Conservation (phyloP, 2,888 invertebrate genomes). For the Habrosyne pyritoides region DNA sequence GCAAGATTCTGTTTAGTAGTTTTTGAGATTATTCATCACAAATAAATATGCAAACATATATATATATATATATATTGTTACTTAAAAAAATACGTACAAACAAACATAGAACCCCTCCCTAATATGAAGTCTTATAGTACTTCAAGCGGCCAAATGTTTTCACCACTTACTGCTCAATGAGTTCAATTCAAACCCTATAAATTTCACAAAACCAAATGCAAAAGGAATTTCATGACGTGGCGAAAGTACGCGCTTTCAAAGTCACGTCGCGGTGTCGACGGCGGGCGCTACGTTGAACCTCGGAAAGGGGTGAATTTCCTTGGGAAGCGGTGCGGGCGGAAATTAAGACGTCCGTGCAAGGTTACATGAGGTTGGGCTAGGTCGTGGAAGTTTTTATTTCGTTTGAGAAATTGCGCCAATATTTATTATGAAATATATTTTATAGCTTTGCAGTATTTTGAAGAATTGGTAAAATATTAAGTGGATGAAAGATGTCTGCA, state of each 20-base stretch:
- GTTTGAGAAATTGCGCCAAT: slow-evolving; percentile 23
- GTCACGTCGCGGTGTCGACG: slow-evolving; percentile 16
- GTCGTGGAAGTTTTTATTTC: slow-evolving; percentile 18
- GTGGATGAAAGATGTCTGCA: too few species aligned
- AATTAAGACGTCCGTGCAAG: slow-evolving; percentile 41
- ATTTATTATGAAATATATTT: too few species aligned
- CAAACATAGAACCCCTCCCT: too few species aligned
- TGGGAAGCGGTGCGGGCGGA: slow-evolving; percentile 30
- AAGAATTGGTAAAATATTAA: too few species aligned
- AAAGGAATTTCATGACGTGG: slow-evolving; percentile 11
- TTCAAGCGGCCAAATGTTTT: background rate
- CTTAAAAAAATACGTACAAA: too few species aligned
- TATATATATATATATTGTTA: too few species aligned
- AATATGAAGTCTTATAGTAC: too few species aligned
- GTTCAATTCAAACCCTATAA: background rate
- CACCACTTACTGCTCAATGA: background rate
- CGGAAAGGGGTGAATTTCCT: slow-evolving; percentile 37
- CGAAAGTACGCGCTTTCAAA: slow-evolving; percentile 14
- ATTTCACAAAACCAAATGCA: background rate
- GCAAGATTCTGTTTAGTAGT: too few species aligned
- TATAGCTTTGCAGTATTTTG: too few species aligned
- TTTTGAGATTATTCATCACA: too few species aligned
- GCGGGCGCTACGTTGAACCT: slow-evolving; percentile 13
- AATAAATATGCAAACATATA: too few species aligned
- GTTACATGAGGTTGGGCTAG: slow-evolving; percentile 21